Evolutionary conservation across 2,888 invertebrate species (phyloP).

Genomic region (Cephus pulcher): DNA sequence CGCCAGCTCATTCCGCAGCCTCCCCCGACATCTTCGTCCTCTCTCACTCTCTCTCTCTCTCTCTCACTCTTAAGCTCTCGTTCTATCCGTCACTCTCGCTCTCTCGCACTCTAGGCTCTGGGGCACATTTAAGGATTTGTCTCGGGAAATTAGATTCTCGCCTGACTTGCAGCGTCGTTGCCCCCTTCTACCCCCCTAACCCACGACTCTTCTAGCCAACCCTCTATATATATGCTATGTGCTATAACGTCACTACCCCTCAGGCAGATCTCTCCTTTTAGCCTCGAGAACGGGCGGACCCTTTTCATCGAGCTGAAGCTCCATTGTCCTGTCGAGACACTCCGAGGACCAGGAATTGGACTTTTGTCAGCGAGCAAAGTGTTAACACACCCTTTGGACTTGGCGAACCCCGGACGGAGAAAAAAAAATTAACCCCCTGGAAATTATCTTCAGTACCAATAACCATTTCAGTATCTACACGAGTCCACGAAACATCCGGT

Average conservation of each 20-base stretch:
- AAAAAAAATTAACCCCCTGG: slow-evolving; percentile 57
- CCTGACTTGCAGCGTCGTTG: slow-evolving; percentile 53
- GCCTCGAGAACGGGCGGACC: slow-evolving; percentile 25
- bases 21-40: slow-evolving; percentile 22
- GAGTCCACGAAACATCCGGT: neutral
- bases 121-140: slow-evolving; percentile 63
- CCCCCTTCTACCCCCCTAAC: slow-evolving; percentile 32
- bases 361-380: slow-evolving; percentile 54
- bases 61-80: neutral
- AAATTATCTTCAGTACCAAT: slow-evolving; percentile 46
- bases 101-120: slow-evolving; percentile 40
- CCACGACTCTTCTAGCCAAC: slow-evolving; percentile 9
- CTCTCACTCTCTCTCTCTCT: neutral
- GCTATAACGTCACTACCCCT: slow-evolving; percentile 5
- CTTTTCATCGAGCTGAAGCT: slow-evolving; percentile 33
- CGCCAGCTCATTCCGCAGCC: slow-evolving; percentile 29
- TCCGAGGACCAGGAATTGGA: slow-evolving; percentile 49
- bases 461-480: neutral
- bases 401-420: slow-evolving; percentile 9
- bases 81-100: neutral
- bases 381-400: slow-evolving; percentile 56
- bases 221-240: slow-evolving; percentile 2
- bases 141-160: slow-evolving; percentile 64
- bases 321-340: slow-evolving; percentile 34
- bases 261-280: slow-evolving; percentile 38